Conservation (phyloP, 2,113 vertebrate genomes). For the Phocoena sinus region DNA sequence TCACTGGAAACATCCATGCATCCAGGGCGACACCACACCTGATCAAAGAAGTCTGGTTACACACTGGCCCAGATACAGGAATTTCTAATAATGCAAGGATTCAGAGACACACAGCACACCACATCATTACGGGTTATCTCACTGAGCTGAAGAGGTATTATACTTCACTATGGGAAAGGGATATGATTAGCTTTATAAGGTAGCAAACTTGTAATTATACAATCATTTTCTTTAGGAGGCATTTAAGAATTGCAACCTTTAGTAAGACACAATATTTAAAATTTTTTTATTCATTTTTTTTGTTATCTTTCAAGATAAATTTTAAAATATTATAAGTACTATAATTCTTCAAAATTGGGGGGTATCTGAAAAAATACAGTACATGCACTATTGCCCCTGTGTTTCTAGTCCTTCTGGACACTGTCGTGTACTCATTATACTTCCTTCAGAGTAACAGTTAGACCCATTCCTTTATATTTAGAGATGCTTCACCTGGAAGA, state of each 20-base stretch:
- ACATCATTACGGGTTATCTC: not conserved
- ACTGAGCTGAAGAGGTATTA: not conserved
- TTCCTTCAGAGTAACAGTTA: not conserved
- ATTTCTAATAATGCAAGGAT: not conserved
- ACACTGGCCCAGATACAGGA: not conserved
- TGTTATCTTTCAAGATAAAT: conserved; percentile 17
- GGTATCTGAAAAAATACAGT: not conserved
- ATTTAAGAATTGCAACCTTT: not conserved
- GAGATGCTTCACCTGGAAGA: not conserved
- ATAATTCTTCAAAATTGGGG: not conserved
- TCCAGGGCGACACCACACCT: conserved; percentile 94
- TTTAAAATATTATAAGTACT: not conserved
- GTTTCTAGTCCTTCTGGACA: not conserved
- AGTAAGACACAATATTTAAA: not conserved
- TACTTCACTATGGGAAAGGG: not conserved
- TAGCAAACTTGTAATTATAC: not conserved
- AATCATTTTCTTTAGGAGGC: not conserved
- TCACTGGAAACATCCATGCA: conserved; percentile 92
- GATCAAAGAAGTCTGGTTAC: not conserved
- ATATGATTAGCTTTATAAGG: not conserved
- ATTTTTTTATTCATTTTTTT: not conserved
- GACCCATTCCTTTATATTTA: not conserved
- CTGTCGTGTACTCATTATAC: not conserved
- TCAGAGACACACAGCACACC: not conserved
- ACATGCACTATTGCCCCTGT: not conserved